Evolutionary conservation across 2,113 vertebrate species (phyloP).

Genomic region (Mustelus asterias): DNA sequence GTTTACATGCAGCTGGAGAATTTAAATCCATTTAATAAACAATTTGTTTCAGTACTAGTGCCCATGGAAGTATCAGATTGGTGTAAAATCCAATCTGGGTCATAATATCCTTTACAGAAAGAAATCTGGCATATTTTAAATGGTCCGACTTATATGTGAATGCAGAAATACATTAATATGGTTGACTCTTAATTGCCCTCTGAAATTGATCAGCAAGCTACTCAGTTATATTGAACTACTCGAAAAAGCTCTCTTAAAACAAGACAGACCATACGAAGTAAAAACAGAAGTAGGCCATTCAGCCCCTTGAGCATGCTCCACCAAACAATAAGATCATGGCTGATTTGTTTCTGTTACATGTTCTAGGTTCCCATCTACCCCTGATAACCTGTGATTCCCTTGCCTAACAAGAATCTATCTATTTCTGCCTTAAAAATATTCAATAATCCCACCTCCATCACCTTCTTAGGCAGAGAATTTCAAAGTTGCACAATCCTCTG

Average conservation of each 20-base stretch:
- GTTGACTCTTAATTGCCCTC: not conserved
- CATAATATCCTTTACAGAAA: not conserved
- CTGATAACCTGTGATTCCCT: too few species aligned
- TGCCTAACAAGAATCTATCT: too few species aligned
- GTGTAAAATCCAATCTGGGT: not conserved
- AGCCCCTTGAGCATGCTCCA: too few species aligned
- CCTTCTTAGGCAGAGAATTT: too few species aligned
- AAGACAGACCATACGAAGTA: not conserved
- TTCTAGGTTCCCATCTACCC: too few species aligned
- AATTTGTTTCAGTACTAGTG: not conserved
- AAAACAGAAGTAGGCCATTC: too few species aligned
- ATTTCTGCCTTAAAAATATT: too few species aligned
- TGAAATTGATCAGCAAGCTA: not conserved
- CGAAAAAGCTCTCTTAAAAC: not conserved
- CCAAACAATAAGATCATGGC: too few species aligned
- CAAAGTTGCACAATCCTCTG: too few species aligned
- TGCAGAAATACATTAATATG: not conserved
- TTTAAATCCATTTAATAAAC: not conserved
- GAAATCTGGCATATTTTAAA: not conserved
- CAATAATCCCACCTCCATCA: too few species aligned
- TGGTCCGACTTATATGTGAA: not conserved
- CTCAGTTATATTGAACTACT: not conserved
- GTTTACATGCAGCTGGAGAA: not conserved
- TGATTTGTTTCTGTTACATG: too few species aligned
- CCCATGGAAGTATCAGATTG: not conserved